phyloP scores from a whole-genome alignment of 2,113 vertebrate genomes.

The Corydoras sp. region DNA sequence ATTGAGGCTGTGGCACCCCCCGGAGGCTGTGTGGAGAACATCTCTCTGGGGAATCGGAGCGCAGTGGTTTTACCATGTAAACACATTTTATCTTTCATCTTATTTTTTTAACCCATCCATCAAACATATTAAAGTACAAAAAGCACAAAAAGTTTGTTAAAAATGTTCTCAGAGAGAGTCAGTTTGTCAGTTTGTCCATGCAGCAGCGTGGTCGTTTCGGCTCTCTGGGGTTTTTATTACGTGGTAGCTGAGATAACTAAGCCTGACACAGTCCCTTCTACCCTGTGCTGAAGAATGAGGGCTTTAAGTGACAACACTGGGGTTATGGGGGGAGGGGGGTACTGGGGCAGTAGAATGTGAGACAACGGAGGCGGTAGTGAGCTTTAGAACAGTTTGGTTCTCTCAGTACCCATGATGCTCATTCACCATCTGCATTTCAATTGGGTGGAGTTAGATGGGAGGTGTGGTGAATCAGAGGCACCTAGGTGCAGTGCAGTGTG shows the following conservation, averaged over 20 bases:
- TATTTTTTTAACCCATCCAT: conserved; percentile 67
- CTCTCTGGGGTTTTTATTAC: conserved; percentile 24
- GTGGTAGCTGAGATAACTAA: conserved; percentile 29
- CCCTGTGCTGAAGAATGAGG: conserved; percentile 20
- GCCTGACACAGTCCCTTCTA: conserved; percentile 36
- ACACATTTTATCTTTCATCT: conserved; percentile 75
- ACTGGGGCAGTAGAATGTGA: conserved; percentile 60
- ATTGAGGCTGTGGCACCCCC: conserved; percentile 42
- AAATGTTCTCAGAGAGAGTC: conserved; percentile 50
- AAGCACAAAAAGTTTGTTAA: conserved; percentile 58
- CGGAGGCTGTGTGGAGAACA: conserved; percentile 57
- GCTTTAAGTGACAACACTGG: conserved; percentile 32
- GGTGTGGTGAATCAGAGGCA: conserved; percentile 1
- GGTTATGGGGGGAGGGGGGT: conserved; percentile 3
- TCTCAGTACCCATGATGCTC: conserved; percentile 9
- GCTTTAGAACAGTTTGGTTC: conserved; percentile 3
- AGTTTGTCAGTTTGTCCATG: conserved; percentile 37
- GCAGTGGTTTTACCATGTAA: conserved; percentile 95
- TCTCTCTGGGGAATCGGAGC: conserved; percentile 53
- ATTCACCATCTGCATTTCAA: background rate
- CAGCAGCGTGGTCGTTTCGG: conserved; percentile 16
- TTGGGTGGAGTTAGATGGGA: background rate
- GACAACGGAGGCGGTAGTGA: conserved; percentile 43
- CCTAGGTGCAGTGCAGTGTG: conserved; percentile 23
- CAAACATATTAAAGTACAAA: conserved; percentile 85